Evolutionary conservation across 2,113 vertebrate species (phyloP), one percentile per base, ranked within the genome.

Genomic region (Ramphastos sulfuratus): DNA sequence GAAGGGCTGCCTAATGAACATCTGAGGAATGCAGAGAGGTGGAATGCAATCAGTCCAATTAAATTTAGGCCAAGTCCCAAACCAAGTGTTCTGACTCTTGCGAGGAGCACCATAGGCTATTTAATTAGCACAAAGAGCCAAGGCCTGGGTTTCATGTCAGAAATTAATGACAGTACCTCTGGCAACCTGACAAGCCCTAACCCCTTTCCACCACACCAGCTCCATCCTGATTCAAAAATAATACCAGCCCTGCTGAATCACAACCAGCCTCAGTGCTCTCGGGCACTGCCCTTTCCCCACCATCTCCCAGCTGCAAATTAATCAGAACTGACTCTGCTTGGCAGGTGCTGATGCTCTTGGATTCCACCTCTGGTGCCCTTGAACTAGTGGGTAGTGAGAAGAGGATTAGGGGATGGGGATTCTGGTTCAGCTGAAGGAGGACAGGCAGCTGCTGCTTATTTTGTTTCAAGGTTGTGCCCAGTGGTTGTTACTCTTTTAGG

Each of bases 31-130:
- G 86, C 81, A n/a, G 74, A 85, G 95, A 82, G 74, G 78, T 55
- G 76, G 94, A 94, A 93, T 92, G 92, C 89, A 78, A 95, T 93
- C 87, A 63, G 75, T 25, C 59, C 92, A 76, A 94, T 92, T 91
- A 87, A 79, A 80, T 42, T 23, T 42, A 63, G 90, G 87, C 88
- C 69, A 55, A 89, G 84, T 87, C 63, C 77, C 4, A 3, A 44
- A 46, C 78, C 75, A 82, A 93, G 87, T 89, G 2, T 17, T 42
- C 35, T 89, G 91, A 48, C 77, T 90, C 59, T 69, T 3, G 74
- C 66, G 11, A 69, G 21, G 90, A 78, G 67, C 76, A 13, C 90
- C 30, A 2, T 5, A 7, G 71, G 91, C 75, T 95, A 33, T 27
- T 92, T 81, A 54, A 85, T 93, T 74, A 91, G 71, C 2, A 60